These are phyloP conservation scores for Sebastes jordani DNA, from an alignment of 2,797 vertebrate species.

Conservation along the genomic window DNA sequence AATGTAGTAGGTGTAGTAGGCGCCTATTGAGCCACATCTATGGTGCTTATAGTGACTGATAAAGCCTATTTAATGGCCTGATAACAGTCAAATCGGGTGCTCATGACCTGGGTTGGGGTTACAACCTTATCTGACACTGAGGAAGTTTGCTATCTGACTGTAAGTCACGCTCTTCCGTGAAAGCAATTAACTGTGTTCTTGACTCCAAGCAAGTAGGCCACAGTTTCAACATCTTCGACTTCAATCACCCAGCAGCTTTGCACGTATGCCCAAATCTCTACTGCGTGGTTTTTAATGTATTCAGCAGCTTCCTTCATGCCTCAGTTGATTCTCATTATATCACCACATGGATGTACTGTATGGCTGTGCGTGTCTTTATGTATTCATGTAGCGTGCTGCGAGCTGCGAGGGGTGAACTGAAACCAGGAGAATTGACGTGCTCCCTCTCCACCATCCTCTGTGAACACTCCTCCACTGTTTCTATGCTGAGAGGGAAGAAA, in stretches of 20 bases:
- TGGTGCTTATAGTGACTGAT: no score
- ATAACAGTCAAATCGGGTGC: no score
- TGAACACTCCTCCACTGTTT: background rate
- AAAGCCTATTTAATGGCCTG: no score
- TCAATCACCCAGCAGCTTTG: background rate
- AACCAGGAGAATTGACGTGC: background rate
- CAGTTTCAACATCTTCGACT: background rate
- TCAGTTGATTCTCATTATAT: slow-evolving; percentile 24
- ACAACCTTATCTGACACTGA: no score
- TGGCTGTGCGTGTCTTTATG: background rate
- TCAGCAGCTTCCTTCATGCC: slow-evolving; percentile 5
- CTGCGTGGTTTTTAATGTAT: slow-evolving; percentile 30
- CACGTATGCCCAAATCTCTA: background rate
- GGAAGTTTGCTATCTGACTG: background rate
- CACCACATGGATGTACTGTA: slow-evolving; percentile 19
- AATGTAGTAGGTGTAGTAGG: no score
- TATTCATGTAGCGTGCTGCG: background rate
- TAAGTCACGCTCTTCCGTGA: background rate
- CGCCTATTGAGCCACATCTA: no score
- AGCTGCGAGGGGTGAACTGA: background rate
- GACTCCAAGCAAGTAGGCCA: background rate
- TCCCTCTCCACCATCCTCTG: background rate
- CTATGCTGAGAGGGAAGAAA: background rate
- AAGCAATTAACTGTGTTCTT: background rate
- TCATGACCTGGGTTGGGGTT: no score